Percentiles rank a stretch among this genome's conserved stretches.
Evolutionary conservation across 1,140 invertebrate species (phyloP).

Genomic region (Hormaphis cornu): DNA sequence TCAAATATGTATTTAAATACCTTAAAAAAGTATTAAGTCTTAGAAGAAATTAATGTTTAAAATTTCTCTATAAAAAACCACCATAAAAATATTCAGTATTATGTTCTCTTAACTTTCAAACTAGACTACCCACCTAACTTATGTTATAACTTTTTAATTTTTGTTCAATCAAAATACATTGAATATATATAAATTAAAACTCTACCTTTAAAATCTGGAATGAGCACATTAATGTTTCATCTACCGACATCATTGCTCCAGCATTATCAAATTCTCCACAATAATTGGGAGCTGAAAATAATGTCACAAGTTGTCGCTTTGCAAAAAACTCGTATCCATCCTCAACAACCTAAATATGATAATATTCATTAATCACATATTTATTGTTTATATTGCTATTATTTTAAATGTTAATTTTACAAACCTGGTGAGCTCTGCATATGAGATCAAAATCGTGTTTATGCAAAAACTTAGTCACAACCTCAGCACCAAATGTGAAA

Average conservation of each 20-base stretch:
- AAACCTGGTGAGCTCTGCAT: slow-evolving; percentile 73
- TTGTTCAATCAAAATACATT: too few species aligned
- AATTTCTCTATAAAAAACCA: too few species aligned
- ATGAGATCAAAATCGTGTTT: slow-evolving; percentile 74
- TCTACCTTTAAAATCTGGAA: slow-evolving; percentile 46
- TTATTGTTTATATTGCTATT: too few species aligned
- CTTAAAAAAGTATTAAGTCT: too few species aligned
- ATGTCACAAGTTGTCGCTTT: slow-evolving; percentile 59
- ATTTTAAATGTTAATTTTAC: not conserved
- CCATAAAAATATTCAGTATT: too few species aligned
- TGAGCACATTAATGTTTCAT: slow-evolving; percentile 61
- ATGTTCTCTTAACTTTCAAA: too few species aligned
- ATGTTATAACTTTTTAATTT: too few species aligned
- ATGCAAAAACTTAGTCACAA: slow-evolving; percentile 64
- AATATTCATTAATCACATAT: too few species aligned
- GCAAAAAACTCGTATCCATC: slow-evolving; percentile 70
- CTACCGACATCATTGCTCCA: slow-evolving; percentile 76
- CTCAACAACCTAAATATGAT: slow-evolving; percentile 60
- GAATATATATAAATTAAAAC: too few species aligned
- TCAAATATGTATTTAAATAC: too few species aligned
- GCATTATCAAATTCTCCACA: slow-evolving; percentile 54
- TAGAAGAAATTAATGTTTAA: too few species aligned
- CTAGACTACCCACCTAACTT: too few species aligned
- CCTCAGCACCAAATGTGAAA: slow-evolving; percentile 66
- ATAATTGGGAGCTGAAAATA: slow-evolving; percentile 59